A percentile compares a stretch with the other conserved stretches of the same genome.
Conservation (phyloP, 2,888 invertebrate genomes). For the Mesoligia furuncula region DNA sequence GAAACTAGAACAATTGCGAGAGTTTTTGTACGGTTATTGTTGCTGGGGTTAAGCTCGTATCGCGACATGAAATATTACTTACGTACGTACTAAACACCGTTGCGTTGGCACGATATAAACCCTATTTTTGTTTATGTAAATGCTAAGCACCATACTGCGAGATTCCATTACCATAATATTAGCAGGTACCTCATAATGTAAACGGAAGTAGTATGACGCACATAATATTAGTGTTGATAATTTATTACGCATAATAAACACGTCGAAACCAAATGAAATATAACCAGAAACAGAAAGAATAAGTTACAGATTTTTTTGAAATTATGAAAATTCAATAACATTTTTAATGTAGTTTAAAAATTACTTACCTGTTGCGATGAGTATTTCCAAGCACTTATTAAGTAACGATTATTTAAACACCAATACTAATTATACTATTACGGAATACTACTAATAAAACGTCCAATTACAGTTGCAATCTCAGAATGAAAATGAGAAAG, state of each 20-base stretch:
- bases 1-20: slow-evolving; percentile 62
- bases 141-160: slow-evolving; percentile 58
- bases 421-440: slow-evolving; percentile 40
- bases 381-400: slow-evolving; percentile 62
- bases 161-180: slow-evolving; percentile 64
- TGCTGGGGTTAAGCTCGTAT: slow-evolving; percentile 54
- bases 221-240: slow-evolving; percentile 15
- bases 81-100: slow-evolving; percentile 36
- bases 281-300: background rate
- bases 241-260: slow-evolving; percentile 18
- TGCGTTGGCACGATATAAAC: slow-evolving; percentile 36
- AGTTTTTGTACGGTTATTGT: slow-evolving; percentile 63
- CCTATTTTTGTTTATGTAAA: slow-evolving; percentile 61
- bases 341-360: background rate
- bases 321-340: background rate
- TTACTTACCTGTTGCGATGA: slow-evolving; percentile 65
- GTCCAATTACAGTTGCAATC: slow-evolving; percentile 47
- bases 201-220: slow-evolving; percentile 30
- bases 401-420: slow-evolving; percentile 60
- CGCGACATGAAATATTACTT: slow-evolving; percentile 60
- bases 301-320: background rate
- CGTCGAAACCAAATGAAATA: slow-evolving; percentile 29
- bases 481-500: slow-evolving; percentile 61
- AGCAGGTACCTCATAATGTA: slow-evolving; percentile 41
- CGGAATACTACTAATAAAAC: slow-evolving; percentile 45